Conservation (phyloP, 2,888 invertebrate genomes). For the Agonum fuliginosum region DNA sequence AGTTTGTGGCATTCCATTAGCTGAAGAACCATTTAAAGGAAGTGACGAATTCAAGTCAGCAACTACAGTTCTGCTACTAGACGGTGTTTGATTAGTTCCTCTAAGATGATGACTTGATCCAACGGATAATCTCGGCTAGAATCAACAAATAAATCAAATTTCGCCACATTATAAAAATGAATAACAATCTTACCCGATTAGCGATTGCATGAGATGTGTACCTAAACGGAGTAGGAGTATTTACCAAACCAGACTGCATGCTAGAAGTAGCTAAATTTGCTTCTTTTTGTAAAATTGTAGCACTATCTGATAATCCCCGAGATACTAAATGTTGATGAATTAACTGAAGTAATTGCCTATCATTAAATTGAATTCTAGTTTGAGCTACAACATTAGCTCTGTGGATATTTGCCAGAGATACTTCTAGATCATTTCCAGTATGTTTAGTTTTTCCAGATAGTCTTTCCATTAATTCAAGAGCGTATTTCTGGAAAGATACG, state of each 20-base stretch:
- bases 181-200: slow-evolving; percentile 70
- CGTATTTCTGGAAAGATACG: slow-evolving; percentile 95
- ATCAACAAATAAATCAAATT: slow-evolving; percentile 59
- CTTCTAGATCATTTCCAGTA: slow-evolving; percentile 85
- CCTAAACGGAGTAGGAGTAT: slow-evolving; percentile 72
- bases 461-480: slow-evolving; percentile 90
- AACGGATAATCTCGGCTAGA: slow-evolving; percentile 59
- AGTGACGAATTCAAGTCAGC: slow-evolving; percentile 21
- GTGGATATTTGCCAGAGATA: slow-evolving; percentile 92
- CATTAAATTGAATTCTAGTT: slow-evolving; percentile 96
- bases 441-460: slow-evolving; percentile 94
- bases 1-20: slow-evolving; percentile 45
- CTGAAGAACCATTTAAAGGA: slow-evolving; percentile 19
- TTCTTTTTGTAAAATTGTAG: slow-evolving; percentile 84
- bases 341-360: slow-evolving; percentile 92
- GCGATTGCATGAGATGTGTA: slow-evolving; percentile 75
- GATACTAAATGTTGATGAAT: slow-evolving; percentile 90
- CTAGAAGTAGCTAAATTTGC: slow-evolving; percentile 80
- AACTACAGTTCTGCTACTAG: slow-evolving; percentile 3
- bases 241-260: slow-evolving; percentile 68
- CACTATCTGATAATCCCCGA: slow-evolving; percentile 85
- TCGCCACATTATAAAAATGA: slow-evolving; percentile 53
- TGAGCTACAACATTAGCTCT: slow-evolving; percentile 96
- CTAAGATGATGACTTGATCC: slow-evolving; percentile 61
- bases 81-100: slow-evolving; percentile 29